Base-by-base conservation (phyloP, 2,113 vertebrate species). In the Hiodon alosoides region DNA sequence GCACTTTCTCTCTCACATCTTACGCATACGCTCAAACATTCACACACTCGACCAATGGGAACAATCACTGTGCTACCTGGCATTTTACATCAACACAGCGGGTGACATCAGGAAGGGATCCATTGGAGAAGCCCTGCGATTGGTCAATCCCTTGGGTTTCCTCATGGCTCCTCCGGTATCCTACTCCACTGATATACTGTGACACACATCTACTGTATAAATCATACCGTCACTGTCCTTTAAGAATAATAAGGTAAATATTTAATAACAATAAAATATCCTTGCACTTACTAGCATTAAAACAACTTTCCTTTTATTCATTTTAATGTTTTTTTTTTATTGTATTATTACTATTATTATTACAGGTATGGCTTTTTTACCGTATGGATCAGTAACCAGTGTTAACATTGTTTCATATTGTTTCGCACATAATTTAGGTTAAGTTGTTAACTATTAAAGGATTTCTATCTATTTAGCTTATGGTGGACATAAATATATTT, bases 401-500 rank as follows among this genome's bases (percentile, higher is more conserved):
- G 65, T 57, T 7, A 8, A 66, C 11, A 66, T 66, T 4, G 64
- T 66, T 66, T 75, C 53, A 55, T 51, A 51, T 58, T 58, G 64
- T 59, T 67, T 74, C 4, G n/a, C 71, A 16, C 79, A 86, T 78
- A 84, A 84, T 85, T 87, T 85, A 86, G 86, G 83, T 82, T 81
- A 53, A 87, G 69, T 57, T 67, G 83, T 87, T 84, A 88, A 80
- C 87, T 83, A 81, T 87, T 77, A 83, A 84, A 85, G 85, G 66
- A 84, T 88, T 89, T 88, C 76, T 87, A 87, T 85, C 83, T 86
- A 83, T 86, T 88, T 90, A 84, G 84, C 83, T 81, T 89, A 89
- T 88, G 81, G 83, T 81, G 81, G 85, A 80, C 78, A 86, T 82
- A 89, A 87, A 87, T 88, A 88, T 90, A 90, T 90, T 89, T 90